Base-by-base conservation (phyloP, 2,797 vertebrate species). In the Smutsia gigantea region DNA sequence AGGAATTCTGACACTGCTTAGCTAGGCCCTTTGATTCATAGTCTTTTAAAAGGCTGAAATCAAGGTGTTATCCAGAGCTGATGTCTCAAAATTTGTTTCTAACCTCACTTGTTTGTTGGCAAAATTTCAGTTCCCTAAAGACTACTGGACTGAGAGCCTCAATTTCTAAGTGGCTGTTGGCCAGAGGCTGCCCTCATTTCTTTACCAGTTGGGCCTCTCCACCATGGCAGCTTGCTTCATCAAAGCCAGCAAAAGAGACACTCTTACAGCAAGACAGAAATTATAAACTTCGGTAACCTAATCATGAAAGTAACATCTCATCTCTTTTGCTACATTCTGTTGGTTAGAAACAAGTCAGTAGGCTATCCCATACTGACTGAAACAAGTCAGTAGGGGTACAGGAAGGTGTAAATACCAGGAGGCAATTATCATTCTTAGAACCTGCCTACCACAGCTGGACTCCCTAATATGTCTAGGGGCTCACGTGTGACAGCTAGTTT, bases 41-140 rank as follows among this genome's bases (percentile, higher is more conserved):
- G 55, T 84, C 49, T 92, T 69, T 74, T 4, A 71, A 15, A 93
- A 84, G 29, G 19, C 27, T 72, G 46, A n/a, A 88, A 25, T 84
- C 46, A 61, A 46, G 17, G 29, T 85, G 11, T 92, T 34, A 84
- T 7, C 37, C 29, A 94, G 69, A 23, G 31, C 29, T 64, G 18
- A 75, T 39, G 15, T 85, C 37, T 96, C 49, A 79, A 13, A 25
- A 89, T 72, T 95, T 78, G 31, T 12, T 77, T 83, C 29, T 69
- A 71, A 55, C 7, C n/a, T 34, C 57, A 78, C 31, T 87, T 90
- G 25, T 34, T 96, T 92, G 6, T 85, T 79, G 57, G 17, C 17
- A 92, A 63, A 96, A 92, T 92, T 88, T 92, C 31, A 94, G 31
- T 89, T 88, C 34, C 39, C 13, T 71, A 21, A 83, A 37, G 63